Conservation (phyloP, 2,888 invertebrate genomes). For the Incurvaria masculella region DNA sequence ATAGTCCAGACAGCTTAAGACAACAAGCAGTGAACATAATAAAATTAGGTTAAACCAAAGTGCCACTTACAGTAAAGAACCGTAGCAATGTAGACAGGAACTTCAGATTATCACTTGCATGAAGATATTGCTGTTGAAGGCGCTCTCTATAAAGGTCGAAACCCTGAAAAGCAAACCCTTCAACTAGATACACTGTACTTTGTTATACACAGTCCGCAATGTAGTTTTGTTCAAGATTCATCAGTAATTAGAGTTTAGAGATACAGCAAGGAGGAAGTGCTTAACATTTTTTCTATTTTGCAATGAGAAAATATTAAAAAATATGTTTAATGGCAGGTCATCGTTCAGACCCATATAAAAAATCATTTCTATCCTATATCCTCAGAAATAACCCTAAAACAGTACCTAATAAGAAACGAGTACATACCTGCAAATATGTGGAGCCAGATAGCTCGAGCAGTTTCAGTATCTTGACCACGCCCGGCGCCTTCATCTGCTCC, state of each 20-base stretch:
- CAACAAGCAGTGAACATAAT: too few species aligned
- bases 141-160: slow-evolving; percentile 61
- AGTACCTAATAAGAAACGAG: not conserved
- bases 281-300: not conserved
- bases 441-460: slow-evolving; percentile 56
- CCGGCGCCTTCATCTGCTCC: slow-evolving; percentile 77
- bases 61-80: slow-evolving; percentile 62
- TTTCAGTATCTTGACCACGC: slow-evolving; percentile 59
- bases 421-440: slow-evolving; percentile 44
- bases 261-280: slow-evolving; percentile 23
- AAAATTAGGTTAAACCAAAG: too few species aligned
- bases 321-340: too few species aligned
- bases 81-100: slow-evolving; percentile 72
- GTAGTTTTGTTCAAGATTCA: too few species aligned
- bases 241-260: too few species aligned
- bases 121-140: slow-evolving; percentile 62
- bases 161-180: slow-evolving; percentile 35
- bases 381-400: too few species aligned
- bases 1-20: too few species aligned
- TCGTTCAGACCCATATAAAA: too few species aligned
- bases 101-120: slow-evolving; percentile 75
- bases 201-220: too few species aligned
- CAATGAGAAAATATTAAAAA: too few species aligned
- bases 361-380: too few species aligned
- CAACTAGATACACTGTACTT: too few species aligned